Percentiles rank a stretch among this genome's conserved stretches.
These are phyloP conservation scores for Dendroctonus valens DNA, from an alignment of 1,140 invertebrate species.

Conservation along the genomic window DNA sequence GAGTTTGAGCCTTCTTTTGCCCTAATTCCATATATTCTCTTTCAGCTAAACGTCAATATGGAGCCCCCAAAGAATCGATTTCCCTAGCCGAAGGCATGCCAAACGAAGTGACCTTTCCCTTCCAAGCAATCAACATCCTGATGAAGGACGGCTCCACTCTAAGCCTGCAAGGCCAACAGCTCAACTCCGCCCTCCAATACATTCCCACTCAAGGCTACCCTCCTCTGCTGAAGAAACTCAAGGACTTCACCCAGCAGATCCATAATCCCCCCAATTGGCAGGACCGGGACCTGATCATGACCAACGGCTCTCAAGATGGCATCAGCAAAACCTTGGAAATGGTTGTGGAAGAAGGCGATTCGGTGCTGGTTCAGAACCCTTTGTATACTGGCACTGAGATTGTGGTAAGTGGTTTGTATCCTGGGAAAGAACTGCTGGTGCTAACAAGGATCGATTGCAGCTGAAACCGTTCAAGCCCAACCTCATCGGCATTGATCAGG, in stretches of 20 bases:
- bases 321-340: constrained; percentile 71
- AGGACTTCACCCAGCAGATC: constrained; percentile 61
- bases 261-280: constrained; percentile 67
- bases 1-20: too few species aligned
- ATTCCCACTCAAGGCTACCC: constrained; percentile 73
- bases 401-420: constrained; percentile 58
- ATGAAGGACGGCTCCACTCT: constrained; percentile 61
- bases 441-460: constrained; percentile 42
- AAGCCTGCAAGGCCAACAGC: constrained; percentile 57
- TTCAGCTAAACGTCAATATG: constrained; percentile 64
- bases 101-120: constrained; percentile 74
- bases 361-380: constrained; percentile 68
- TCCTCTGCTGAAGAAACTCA: constrained; percentile 61
- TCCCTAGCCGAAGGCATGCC: constrained; percentile 77
- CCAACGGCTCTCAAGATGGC: constrained; percentile 73
- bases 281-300: constrained; percentile 63
- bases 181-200: constrained; percentile 69
- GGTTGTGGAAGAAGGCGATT: constrained; percentile 64
- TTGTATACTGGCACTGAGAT: constrained; percentile 68
- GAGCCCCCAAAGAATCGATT: constrained; percentile 63
- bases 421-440: not conserved
- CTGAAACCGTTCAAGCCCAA: constrained; percentile 55
- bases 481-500: constrained; percentile 55
- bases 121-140: constrained; percentile 62
- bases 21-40: too few species aligned